Conservation (phyloP, 2,113 vertebrate genomes). For the Oceanites oceanicus region DNA sequence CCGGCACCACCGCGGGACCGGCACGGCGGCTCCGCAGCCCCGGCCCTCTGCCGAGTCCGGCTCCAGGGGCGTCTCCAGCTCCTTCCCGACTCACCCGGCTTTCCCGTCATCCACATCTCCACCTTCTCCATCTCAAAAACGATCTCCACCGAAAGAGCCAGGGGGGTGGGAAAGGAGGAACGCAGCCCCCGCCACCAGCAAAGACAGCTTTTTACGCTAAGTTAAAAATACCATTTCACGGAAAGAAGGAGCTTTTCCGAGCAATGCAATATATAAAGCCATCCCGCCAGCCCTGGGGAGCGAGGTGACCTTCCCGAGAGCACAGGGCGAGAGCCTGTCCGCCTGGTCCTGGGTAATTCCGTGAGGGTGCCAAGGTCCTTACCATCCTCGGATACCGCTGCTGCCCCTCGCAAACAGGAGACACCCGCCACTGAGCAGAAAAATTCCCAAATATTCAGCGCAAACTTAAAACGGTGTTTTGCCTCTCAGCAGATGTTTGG, state of each 20-base stretch:
- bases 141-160: neutral
- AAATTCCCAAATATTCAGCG: neutral
- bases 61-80: neutral
- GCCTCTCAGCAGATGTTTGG: neutral
- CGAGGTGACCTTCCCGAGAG: neutral
- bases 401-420: neutral
- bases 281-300: neutral
- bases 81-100: neutral
- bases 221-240: neutral
- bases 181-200: neutral
- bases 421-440: accelerated
- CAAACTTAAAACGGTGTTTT: neutral
- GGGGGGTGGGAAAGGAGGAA: neutral
- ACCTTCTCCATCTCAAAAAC: neutral
- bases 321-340: neutral
- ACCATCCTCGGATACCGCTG: neutral
- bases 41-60: accelerated
- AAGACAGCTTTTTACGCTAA: accelerated
- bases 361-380: neutral
- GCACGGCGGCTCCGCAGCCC: neutral
- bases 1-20: accelerated
- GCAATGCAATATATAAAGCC: neutral
- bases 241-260: neutral
- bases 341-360: neutral
- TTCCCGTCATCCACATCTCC: neutral